Base-by-base conservation (phyloP, 2,888 invertebrate genomes). In the Sesia bembeciformis region DNA sequence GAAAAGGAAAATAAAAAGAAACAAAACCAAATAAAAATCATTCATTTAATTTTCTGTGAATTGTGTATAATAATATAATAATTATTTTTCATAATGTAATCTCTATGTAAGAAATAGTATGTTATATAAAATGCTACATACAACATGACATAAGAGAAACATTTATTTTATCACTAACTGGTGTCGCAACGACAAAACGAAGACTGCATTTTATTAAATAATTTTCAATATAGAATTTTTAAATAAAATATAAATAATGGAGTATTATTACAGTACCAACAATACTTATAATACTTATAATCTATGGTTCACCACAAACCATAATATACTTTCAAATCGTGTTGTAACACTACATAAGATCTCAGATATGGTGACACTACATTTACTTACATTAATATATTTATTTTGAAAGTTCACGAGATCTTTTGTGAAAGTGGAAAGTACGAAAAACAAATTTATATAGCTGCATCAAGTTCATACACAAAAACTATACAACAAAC, bases 211-310 rank as follows among this genome's bases (percentile, higher is more conserved):
- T 41, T 68, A 72, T 78, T 81, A 82, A 79, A 79, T 79, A 79
- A 76, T 73, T 74, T 74, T 76, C 70, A 76, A 75, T 78, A 83
- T 81, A 83, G 74, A 66, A 69, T 75, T 81, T 84, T 76, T 66
- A 85, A 85, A 85, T 84, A 84, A 86, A 84, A 85, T 81, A 86
- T 85, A 87, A 88, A 87, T 84, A 86, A 84, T 83, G 83, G 87
- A 88, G 88, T 88, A 88, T 46, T 8, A 8, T 88, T 88, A 84
- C 75, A 74, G 84, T 86, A 84, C 79, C 84, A 86, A 85, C 85
- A 85, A 84, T 77, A 76, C 23, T 72, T 76, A 75, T 74, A 85
- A 84, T 77, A 76, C 23, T 72, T 76, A 75, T 74, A 72, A 71
- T 66, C 84, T 75, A 80, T 78, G 85, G 84, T 84, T 81, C 68